Evolutionary conservation across 2,888 invertebrate genomes (phyloP).

Genomic region (Drosophila diplacantha): DNA sequence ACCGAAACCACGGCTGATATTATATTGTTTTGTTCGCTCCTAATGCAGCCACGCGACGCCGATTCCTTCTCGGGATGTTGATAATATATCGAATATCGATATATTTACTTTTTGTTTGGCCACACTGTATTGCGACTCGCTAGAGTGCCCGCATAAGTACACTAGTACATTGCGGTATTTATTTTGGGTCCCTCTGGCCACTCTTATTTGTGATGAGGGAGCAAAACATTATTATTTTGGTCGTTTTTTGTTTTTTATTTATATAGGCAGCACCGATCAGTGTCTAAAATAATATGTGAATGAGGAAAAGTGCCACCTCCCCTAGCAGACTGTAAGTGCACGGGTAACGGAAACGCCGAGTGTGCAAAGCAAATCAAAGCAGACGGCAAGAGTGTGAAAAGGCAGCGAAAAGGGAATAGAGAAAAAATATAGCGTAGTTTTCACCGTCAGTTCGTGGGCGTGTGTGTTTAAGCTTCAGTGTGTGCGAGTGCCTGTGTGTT

Average conservation of each 20-base stretch:
- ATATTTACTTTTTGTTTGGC: background rate
- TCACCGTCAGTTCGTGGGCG: conserved; percentile 23
- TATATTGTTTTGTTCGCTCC: conserved; percentile 31
- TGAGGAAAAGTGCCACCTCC: conserved; percentile 28
- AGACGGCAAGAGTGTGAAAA: conserved; percentile 47
- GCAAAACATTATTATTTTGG: conserved; percentile 51
- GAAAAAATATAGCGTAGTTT: conserved; percentile 48
- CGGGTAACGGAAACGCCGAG: conserved; percentile 3
- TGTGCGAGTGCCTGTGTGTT: conserved; percentile 20
- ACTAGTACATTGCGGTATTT: background rate
- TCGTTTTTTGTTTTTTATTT: conserved; percentile 69
- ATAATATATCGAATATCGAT: background rate
- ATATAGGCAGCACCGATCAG: conserved; percentile 37
- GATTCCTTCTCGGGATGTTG: background rate
- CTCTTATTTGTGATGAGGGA: conserved; percentile 29
- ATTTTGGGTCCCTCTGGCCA: background rate
- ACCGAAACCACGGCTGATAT: background rate
- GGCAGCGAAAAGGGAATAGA: conserved; percentile 63
- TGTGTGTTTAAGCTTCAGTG: conserved; percentile 24
- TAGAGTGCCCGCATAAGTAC: background rate
- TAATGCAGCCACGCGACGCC: conserved; percentile 24
- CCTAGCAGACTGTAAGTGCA: conserved; percentile 54
- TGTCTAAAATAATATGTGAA: conserved; percentile 49
- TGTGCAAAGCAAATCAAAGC: conserved; percentile 11
- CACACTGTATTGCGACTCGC: conserved; percentile 1